These are phyloP conservation scores for Psilopogon haemacephalus DNA, from an alignment of 2,113 vertebrate genomes.

Conservation along the genomic window DNA sequence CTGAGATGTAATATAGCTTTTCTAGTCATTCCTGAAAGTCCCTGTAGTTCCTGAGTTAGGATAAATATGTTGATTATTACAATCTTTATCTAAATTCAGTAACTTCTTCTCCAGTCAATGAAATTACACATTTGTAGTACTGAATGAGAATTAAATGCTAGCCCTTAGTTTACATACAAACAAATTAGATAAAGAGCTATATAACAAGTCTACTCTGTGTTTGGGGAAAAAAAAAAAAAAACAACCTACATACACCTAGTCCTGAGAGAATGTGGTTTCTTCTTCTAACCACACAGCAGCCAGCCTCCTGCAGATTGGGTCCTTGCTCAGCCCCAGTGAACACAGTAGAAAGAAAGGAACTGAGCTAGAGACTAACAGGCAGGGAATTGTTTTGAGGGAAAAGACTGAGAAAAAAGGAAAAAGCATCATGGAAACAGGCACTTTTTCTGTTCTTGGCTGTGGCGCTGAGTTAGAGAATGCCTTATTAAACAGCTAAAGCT, in stretches of 20 bases:
- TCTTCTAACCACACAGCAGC: neutral
- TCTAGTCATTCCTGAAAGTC: neutral
- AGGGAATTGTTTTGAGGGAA: neutral
- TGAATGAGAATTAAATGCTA: neutral
- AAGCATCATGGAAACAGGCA: neutral
- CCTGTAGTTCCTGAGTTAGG: neutral
- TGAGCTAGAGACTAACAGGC: neutral
- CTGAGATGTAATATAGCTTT: neutral
- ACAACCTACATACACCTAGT: neutral
- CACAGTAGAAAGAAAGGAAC: neutral
- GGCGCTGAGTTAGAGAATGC: neutral
- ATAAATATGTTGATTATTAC: neutral
- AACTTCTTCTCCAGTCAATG: neutral
- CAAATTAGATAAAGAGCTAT: neutral
- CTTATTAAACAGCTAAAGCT: constrained; percentile 2
- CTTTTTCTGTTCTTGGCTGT: neutral
- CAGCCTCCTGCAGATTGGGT: neutral
- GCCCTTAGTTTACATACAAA: neutral
- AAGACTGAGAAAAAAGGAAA: neutral
- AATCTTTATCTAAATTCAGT: neutral
- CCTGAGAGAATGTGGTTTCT: neutral
- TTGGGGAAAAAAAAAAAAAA: neutral
- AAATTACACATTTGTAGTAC: neutral
- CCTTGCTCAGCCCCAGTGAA: neutral
- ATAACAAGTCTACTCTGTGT: neutral